Evolutionary conservation across 1,140 invertebrate species (phyloP).

Genomic region (Coptotermes formosanus): DNA sequence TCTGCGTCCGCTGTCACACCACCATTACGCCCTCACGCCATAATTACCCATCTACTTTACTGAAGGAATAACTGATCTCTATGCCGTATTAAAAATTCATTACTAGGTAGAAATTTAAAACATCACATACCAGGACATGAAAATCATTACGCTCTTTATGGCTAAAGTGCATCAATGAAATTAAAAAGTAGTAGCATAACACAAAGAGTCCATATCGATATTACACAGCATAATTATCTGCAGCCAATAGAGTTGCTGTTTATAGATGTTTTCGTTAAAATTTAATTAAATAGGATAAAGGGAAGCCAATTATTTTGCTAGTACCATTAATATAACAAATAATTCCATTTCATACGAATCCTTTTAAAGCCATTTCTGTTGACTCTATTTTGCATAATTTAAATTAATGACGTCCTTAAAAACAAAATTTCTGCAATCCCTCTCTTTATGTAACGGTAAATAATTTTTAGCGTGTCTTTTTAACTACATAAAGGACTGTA

Average conservation of each 20-base stretch:
- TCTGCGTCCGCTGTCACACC: background rate
- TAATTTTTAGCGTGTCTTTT: no score
- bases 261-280: background rate
- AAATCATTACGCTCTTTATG: conserved; percentile 3
- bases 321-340: background rate
- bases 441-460: no score
- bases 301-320: background rate
- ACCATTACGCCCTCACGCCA: background rate
- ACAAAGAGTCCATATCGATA: background rate
- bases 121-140: background rate
- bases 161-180: background rate
- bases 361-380: background rate
- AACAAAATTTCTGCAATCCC: no score
- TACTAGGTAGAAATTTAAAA: background rate
- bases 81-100: background rate
- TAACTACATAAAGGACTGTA: no score
- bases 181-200: background rate
- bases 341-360: background rate
- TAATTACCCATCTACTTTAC: background rate
- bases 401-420: no score
- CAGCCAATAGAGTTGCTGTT: background rate
- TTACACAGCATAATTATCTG: background rate
- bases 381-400: no score
- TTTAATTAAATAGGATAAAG: background rate
- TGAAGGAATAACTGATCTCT: background rate